Evolutionary conservation across 2,888 invertebrate genomes (phyloP).

Genomic region (Eustalomyia histrio): DNA sequence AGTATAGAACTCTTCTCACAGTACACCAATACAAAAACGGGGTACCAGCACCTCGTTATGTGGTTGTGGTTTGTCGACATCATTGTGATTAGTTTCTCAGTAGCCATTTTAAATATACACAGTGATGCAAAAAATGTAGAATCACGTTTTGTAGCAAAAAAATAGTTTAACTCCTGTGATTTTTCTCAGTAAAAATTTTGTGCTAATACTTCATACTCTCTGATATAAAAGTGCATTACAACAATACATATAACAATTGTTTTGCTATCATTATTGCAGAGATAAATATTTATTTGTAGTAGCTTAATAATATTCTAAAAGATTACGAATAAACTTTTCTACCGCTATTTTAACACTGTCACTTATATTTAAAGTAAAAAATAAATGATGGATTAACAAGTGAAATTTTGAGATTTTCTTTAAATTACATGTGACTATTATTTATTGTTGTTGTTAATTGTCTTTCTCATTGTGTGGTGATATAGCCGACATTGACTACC

Average conservation of each 20-base stretch:
- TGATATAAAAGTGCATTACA: neutral
- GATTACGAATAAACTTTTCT: slow-evolving; percentile 34
- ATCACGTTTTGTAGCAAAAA: no score
- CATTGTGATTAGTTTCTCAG: no score
- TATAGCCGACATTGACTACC: slow-evolving; percentile 64
- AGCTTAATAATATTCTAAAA: neutral
- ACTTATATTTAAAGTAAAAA: neutral
- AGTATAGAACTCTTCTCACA: no score
- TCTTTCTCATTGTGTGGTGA: slow-evolving; percentile 31
- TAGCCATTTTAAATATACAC: no score
- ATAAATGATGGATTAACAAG: neutral
- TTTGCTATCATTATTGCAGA: slow-evolving; percentile 8
- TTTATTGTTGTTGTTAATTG: slow-evolving; percentile 29
- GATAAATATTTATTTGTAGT: neutral
- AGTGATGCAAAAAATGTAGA: no score
- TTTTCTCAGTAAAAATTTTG: no score
- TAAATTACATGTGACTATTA: slow-evolving; percentile 12
- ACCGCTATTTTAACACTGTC: slow-evolving; percentile 36
- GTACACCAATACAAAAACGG: no score
- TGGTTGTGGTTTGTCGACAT: no score
- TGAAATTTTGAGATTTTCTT: slow-evolving; percentile 32
- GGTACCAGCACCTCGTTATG: no score
- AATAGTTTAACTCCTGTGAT: no score
- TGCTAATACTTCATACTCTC: neutral
- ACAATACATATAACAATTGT: neutral